A percentile compares a stretch with the other conserved stretches of the same genome.
Conservation (phyloP, 2,888 invertebrate genomes). For the Glaucopsyche alexis region DNA sequence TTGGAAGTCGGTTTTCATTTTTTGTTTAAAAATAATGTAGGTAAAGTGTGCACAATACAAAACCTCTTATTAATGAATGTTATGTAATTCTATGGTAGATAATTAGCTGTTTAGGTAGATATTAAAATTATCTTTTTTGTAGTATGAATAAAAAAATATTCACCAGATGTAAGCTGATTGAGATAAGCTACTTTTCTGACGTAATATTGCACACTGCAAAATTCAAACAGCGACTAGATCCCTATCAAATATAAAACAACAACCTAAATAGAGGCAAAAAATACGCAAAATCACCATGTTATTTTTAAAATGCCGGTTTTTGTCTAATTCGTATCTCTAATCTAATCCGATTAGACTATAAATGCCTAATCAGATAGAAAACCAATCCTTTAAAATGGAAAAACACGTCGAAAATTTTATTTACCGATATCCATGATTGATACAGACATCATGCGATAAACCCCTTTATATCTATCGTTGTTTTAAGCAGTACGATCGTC, state of each 20-base stretch:
- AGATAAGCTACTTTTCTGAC: background rate
- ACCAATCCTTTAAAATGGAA: conserved; percentile 5
- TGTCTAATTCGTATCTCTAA: background rate
- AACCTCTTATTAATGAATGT: no score
- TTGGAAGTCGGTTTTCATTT: no score
- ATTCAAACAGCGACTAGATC: background rate
- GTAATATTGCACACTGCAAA: background rate
- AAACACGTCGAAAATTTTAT: background rate
- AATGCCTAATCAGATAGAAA: background rate
- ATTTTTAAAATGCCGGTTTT: background rate
- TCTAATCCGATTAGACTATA: background rate
- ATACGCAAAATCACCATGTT: background rate
- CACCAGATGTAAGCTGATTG: background rate
- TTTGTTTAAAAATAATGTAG: no score
- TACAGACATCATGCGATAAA: conserved; percentile 6
- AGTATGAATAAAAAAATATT: no score
- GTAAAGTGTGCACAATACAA: no score
- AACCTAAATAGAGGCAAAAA: background rate
- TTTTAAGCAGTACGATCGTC: background rate
- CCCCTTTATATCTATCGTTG: background rate
- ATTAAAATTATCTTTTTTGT: no score
- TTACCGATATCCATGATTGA: conserved; percentile 11
- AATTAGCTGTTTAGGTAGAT: no score
- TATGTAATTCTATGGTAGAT: no score
- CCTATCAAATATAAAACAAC: background rate